Evolutionary conservation across 2,113 vertebrate species (phyloP).

Genomic region (Uropsilus gracilis): DNA sequence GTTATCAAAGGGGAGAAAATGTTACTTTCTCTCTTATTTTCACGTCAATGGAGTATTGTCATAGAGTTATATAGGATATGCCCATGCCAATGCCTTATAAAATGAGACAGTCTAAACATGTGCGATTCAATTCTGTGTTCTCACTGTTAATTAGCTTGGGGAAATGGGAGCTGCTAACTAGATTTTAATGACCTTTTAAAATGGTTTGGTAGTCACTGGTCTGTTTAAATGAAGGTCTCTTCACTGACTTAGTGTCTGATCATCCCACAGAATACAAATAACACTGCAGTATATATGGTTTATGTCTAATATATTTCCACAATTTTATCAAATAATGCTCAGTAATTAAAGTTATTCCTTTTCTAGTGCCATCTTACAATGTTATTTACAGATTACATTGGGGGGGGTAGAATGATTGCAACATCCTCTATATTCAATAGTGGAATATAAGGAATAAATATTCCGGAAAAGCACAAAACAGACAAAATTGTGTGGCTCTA

Average conservation of each 20-base stretch:
- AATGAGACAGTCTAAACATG: background rate
- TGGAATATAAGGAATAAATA: background rate
- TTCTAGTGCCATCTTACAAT: background rate
- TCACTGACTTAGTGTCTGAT: slow-evolving; percentile 30
- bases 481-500: background rate
- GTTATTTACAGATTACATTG: background rate
- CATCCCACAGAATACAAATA: slow-evolving; percentile 3
- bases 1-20: background rate
- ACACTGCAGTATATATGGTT: background rate
- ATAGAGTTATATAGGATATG: background rate
- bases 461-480: background rate
- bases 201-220: slow-evolving; percentile 12
- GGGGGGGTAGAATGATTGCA: background rate
- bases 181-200: slow-evolving; percentile 55
- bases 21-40: background rate
- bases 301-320: background rate
- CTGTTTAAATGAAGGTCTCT: slow-evolving; percentile 49
- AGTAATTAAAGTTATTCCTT: background rate
- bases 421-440: background rate
- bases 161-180: slow-evolving; percentile 10
- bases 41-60: background rate
- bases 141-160: slow-evolving; percentile 60
- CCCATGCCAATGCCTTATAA: background rate
- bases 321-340: slow-evolving; percentile 6
- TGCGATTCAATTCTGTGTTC: background rate